Evolutionary conservation across 2,888 invertebrate genomes (phyloP).

Genomic region (Timandra comae): DNA sequence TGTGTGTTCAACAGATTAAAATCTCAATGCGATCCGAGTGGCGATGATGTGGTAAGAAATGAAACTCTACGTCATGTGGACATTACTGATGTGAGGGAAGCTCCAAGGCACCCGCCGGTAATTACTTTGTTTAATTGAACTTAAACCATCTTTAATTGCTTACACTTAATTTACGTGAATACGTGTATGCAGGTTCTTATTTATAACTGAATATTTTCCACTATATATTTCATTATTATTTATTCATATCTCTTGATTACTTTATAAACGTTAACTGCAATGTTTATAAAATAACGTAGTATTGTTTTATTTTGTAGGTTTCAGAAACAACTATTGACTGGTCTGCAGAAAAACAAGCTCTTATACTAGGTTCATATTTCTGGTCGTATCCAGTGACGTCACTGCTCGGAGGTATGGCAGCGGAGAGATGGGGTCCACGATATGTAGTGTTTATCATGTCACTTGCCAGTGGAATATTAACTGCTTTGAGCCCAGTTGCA

Average conservation of each 20-base stretch:
- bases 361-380: conserved; percentile 81
- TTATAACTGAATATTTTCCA: no score
- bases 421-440: conserved; percentile 80
- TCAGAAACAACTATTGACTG: conserved; percentile 77
- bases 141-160: no score
- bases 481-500: conserved; percentile 77
- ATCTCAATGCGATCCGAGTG: conserved; percentile 43
- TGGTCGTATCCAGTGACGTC: conserved; percentile 83
- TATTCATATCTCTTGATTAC: no score
- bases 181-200: no score
- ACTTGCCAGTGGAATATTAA: conserved; percentile 70
- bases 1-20: conserved; percentile 36
- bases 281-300: no score
- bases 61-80: conserved; percentile 44
- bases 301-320: no score
- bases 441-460: conserved; percentile 75
- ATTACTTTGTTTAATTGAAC: conserved; percentile 2
- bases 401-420: conserved; percentile 79
- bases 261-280: no score
- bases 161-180: no score
- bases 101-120: conserved; percentile 48
- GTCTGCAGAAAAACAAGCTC: conserved; percentile 78
- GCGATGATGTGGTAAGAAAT: conserved; percentile 37
- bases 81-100: conserved; percentile 52
- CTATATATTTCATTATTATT: no score